phyloP scores from a whole-genome alignment of 2,888 invertebrate species.

The Andrena flavipes region DNA sequence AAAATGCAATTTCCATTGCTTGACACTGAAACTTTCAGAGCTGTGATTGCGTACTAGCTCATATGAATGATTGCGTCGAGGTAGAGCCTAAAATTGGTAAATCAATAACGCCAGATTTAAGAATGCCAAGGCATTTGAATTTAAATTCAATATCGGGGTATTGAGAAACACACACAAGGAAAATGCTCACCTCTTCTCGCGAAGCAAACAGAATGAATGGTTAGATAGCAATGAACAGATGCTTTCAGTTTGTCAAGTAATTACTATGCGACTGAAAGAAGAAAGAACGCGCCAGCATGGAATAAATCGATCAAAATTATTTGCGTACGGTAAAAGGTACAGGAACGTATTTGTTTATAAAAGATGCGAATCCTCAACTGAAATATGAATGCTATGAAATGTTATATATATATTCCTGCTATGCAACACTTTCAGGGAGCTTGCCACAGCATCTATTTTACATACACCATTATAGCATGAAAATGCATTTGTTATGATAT shows the following conservation, averaged over 20 bases:
- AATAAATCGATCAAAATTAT: neutral
- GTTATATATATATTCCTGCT: constrained; percentile 61
- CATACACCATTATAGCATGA: constrained; percentile 45
- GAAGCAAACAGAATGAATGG: constrained; percentile 18
- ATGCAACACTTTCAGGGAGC: constrained; percentile 41
- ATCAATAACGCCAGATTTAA: neutral
- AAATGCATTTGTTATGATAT: constrained; percentile 54
- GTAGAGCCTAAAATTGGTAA: constrained; percentile 33
- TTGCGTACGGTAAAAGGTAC: constrained; percentile 4
- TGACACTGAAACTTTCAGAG: neutral
- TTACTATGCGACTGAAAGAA: neutral
- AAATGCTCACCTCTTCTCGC: constrained; percentile 47
- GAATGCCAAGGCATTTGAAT: neutral
- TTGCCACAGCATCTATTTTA: constrained; percentile 40
- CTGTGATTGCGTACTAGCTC: neutral
- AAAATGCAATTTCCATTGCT: constrained; percentile 12
- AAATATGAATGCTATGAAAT: constrained; percentile 53
- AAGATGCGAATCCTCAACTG: constrained; percentile 26
- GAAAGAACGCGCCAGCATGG: neutral
- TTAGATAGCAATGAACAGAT: constrained; percentile 3
- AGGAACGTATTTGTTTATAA: constrained; percentile 18
- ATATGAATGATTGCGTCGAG: constrained; percentile 19
- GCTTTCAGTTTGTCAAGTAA: neutral
- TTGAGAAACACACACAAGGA: constrained; percentile 7
- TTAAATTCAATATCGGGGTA: neutral